Base-by-base conservation (phyloP, 1,140 invertebrate species). In the Lepidurus apus region DNA sequence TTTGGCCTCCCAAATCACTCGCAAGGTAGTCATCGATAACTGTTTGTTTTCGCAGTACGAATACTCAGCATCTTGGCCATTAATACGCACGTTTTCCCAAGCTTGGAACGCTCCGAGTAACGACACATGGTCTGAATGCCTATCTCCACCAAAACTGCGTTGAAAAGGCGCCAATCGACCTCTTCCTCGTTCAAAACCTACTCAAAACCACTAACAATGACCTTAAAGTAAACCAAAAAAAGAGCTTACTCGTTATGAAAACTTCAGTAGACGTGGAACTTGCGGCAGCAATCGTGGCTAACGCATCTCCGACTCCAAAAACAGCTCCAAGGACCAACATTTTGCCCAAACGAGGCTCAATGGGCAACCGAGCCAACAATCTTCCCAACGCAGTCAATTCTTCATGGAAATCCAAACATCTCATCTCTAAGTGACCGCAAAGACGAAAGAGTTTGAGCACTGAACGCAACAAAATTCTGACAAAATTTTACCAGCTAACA, bases 101-200 rank as follows among this genome's bases (percentile, higher is more conserved):
- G 92, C 84, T 85, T 95, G 90, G 83, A 96, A 97, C 24, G 95
- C 96, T 81, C 95, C 95, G 8, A 98, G 87, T 89, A 98, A 92
- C 9, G 96, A 96, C 17, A 98, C 91, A 84, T 99, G 97, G 86
- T 99, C 98, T 24, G 95, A 98, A 83, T 89, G 93, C 74, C 95
- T 87, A 77, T 90, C 90, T 0, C 96, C 97, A 17, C 93, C 91
- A 80, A 98, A 91, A 24, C 90, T 90, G 43, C 91, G 89, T 83
- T 98, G 95, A 80, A 93, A 91, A 44, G 88, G 87, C 1, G 90
- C 90, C 24, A 97, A 85, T 53, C 93, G 86, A 43, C 82, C 83
- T 87, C 82, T 82, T 86, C 87, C 82, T 87, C 75, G 79, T 84
- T 77, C 83, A 83, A 21, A 81, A 84, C 43, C 82, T 81, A 81